phyloP scores from a whole-genome alignment of 2,888 invertebrate genomes.

The Galerucella calmariensis region DNA sequence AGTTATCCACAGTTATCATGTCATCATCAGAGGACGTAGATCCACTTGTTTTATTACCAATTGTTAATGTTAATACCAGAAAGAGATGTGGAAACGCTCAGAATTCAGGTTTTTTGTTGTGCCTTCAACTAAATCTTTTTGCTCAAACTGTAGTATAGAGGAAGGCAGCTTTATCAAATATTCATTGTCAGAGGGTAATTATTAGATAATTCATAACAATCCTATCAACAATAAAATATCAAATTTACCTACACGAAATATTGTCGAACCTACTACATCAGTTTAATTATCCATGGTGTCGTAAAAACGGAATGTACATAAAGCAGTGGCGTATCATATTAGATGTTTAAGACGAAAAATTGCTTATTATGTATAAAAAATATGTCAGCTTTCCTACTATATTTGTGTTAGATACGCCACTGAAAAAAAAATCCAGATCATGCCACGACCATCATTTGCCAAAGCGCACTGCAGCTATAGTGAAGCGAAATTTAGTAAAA shows the following conservation, averaged over 20 bases:
- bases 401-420: conserved; percentile 14
- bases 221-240: neutral
- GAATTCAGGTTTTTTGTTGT: too few relatives aligned
- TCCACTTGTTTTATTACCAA: too few relatives aligned
- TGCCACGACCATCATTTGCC: conserved; percentile 52
- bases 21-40: too few relatives aligned
- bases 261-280: neutral
- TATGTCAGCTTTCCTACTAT: neutral
- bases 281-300: neutral
- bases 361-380: neutral
- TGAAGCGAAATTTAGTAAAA: conserved; percentile 53
- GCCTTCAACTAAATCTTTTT: too few relatives aligned
- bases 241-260: neutral
- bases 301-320: neutral
- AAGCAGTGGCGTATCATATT: neutral
- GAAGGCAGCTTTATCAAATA: neutral
- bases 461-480: conserved; percentile 58
- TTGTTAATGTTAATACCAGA: too few relatives aligned
- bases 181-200: neutral
- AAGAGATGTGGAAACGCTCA: too few relatives aligned
- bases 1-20: too few relatives aligned
- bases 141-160: too few relatives aligned
- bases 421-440: conserved; percentile 43
- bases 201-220: neutral
- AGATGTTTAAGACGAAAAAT: neutral